These are phyloP conservation scores for Sebastiscus tertius DNA, from an alignment of 2,797 vertebrate species.

Conservation along the genomic window DNA sequence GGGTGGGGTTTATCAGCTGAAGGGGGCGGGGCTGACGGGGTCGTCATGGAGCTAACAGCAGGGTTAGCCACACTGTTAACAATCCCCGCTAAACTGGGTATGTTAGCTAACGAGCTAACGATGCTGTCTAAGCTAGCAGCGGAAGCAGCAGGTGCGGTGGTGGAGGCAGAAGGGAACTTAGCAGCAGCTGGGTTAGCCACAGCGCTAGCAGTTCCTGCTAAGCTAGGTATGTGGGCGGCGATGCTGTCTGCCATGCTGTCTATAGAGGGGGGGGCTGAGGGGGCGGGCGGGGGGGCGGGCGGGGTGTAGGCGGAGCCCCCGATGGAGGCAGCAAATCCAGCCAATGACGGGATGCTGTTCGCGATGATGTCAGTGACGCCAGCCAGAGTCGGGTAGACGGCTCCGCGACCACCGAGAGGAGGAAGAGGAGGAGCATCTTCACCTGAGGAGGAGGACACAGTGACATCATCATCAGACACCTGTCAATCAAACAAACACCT, in stretches of 20 bases:
- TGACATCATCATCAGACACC: constrained; percentile 18
- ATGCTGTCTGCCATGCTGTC: constrained; percentile 34
- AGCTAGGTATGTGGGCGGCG: constrained; percentile 38
- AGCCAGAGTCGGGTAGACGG: constrained; percentile 10
- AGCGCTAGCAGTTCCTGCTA: constrained; percentile 32
- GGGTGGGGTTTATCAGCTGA: neutral
- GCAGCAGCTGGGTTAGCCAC: constrained; percentile 10
- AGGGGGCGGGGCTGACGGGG: neutral
- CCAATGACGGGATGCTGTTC: constrained; percentile 51
- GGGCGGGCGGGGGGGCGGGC: neutral
- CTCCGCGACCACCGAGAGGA: neutral
- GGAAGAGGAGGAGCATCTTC: constrained; percentile 13
- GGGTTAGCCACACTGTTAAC: constrained; percentile 24
- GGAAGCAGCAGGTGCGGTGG: neutral
- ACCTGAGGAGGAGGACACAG: constrained; percentile 34
- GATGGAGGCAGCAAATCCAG: constrained; percentile 7
- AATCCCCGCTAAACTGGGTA: constrained; percentile 40
- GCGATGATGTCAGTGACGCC: constrained; percentile 47
- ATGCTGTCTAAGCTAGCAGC: constrained; percentile 40
- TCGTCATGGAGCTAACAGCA: neutral
- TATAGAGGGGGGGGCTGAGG: neutral
- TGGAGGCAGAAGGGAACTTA: neutral
- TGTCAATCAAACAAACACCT: neutral
- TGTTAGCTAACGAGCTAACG: constrained; percentile 44
- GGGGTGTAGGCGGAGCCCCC: neutral